Evolutionary conservation across 2,797 vertebrate genomes (phyloP), one percentile per base, ranked within the genome.

Genomic region (Buceros bicornis): DNA sequence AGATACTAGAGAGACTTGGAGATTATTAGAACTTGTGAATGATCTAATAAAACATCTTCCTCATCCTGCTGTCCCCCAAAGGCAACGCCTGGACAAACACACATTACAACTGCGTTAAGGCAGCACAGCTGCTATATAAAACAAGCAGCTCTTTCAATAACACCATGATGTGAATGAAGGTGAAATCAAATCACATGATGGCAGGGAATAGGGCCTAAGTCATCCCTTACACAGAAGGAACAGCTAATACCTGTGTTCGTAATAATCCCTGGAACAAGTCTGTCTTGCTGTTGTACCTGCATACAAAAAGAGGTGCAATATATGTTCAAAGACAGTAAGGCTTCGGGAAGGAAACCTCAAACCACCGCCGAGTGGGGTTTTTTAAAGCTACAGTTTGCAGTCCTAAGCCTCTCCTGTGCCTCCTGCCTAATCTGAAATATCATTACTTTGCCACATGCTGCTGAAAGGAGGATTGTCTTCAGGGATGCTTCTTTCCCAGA

Each of bases 11-110:
- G 77, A 93, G 51, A 31, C 81, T 82, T 47, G 0, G 74, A 72
- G 92, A 77, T 92, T 89, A 73, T 11, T 62, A 77, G 80, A 66
- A 66, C 70, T 90, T 82, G 86, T 57, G 89, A 92, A 67, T 14
- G 86, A 96, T 60, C 83, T 92, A 54, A 94, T 94, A 82, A 96
- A 97, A 94, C 86, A 81, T 79, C 89, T 85, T 82, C 43, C 92
- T 48, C 16, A 88, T 56, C 85, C 80, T 67, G 65, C 90, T 78
- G 87, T 89, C 81, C 93, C 92, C 90, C 74, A 37, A 84, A 74
- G 87, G 92, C 87, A 58, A 58, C 3, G 72, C 76, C 80, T 89
- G 84, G 82, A 89, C 95, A 96, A 96, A 92, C 86, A 96, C 62
- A 26, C 33, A 4, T 84, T 77, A 26, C 80, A 56, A 92, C 77